Conservation (phyloP, 2,888 invertebrate species). For the Drosophila subquinaria region DNA sequence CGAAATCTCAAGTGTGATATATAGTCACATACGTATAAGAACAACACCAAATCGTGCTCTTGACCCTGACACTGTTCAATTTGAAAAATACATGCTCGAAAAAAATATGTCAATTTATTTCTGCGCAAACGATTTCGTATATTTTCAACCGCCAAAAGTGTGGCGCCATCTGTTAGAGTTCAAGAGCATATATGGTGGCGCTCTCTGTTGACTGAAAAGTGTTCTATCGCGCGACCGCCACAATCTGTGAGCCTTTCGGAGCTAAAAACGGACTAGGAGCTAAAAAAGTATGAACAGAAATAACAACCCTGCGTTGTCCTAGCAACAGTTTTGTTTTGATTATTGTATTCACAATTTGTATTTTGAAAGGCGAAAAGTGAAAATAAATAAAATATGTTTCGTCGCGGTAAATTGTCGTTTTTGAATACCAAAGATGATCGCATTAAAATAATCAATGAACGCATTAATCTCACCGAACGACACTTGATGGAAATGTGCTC, state of each 20-base stretch:
- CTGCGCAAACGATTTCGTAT: not conserved
- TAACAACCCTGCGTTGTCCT: slow-evolving; percentile 49
- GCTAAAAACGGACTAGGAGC: no score
- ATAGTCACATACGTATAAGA: slow-evolving; percentile 22
- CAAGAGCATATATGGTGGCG: not conserved
- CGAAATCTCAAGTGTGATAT: slow-evolving; percentile 16
- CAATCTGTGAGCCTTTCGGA: no score
- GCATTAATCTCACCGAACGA: slow-evolving; percentile 92
- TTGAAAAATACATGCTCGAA: slow-evolving; percentile 3
- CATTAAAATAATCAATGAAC: slow-evolving; percentile 93
- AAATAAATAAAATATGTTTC: slow-evolving; percentile 75
- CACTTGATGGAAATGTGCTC: slow-evolving; percentile 92
- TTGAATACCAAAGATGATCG: slow-evolving; percentile 89
- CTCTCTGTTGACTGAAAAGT: slow-evolving; percentile 16
- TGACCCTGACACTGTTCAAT: slow-evolving; percentile 62
- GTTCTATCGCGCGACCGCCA: no score
- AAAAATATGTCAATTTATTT: slow-evolving; percentile 1
- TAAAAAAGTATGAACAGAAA: no score
- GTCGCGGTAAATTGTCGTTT: slow-evolving; percentile 83
- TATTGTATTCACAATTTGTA: slow-evolving; percentile 14
- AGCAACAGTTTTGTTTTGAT: slow-evolving; percentile 60
- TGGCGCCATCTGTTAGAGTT: slow-evolving; percentile 27
- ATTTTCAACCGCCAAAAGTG: not conserved
- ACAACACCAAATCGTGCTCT: slow-evolving; percentile 29
- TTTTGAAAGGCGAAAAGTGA: slow-evolving; percentile 24